phyloP scores from a whole-genome alignment of 1,140 invertebrate genomes.

The Adoxophyes honmai region DNA sequence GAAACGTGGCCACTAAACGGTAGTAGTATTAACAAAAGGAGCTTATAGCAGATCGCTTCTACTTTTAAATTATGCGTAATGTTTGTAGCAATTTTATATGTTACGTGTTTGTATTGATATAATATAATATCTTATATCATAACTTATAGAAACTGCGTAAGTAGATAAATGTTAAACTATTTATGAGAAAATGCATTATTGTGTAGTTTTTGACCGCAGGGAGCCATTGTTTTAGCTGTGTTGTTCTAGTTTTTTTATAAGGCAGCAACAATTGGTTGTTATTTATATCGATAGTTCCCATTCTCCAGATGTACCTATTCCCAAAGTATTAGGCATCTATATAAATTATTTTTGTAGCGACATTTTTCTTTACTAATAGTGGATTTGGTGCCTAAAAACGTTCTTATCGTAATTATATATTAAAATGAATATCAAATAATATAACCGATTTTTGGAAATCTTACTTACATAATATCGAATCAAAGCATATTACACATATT shows the following conservation, averaged over 20 bases:
- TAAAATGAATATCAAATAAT: too few relatives aligned
- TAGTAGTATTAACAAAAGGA: constrained; percentile 27
- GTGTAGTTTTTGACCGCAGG: background rate
- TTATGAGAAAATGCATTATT: background rate
- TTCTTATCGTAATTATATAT: background rate
- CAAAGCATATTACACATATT: too few relatives aligned
- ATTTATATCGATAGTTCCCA: too few relatives aligned
- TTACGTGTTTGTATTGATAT: constrained; percentile 20
- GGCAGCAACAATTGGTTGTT: too few relatives aligned
- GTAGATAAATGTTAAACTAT: constrained; percentile 11
- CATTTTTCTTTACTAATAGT: background rate
- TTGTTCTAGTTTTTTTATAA: too few relatives aligned
- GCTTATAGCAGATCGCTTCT: constrained; percentile 30
- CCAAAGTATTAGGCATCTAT: too few relatives aligned
- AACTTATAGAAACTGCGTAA: constrained; percentile 8
- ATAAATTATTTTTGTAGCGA: too few relatives aligned
- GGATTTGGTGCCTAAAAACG: background rate
- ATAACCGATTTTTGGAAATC: too few relatives aligned
- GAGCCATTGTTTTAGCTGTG: background rate
- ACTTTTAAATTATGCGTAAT: constrained; percentile 24
- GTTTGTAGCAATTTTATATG: constrained; percentile 29
- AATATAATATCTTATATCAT: constrained; percentile 2
- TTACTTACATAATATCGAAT: too few relatives aligned
- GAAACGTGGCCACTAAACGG: constrained; percentile 9
- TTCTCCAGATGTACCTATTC: too few relatives aligned